These are phyloP conservation scores for Hydrochoerus hydrochaeris DNA, from an alignment of 2,113 vertebrate genomes.

Conservation along the genomic window DNA sequence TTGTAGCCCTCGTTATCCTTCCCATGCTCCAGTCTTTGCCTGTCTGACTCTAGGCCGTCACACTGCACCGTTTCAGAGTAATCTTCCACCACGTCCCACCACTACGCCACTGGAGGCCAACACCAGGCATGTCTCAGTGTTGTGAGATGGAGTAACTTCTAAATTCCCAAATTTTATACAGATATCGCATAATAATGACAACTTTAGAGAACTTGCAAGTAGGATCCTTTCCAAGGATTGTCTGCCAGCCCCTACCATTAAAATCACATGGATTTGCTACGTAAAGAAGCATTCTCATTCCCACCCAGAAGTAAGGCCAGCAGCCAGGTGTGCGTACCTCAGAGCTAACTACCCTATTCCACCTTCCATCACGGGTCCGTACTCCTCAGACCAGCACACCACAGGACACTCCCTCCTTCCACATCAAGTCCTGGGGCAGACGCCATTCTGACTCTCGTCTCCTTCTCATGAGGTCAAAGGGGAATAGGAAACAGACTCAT, in stretches of 20 bases:
- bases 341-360: not conserved
- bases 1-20: not conserved
- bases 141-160: not conserved
- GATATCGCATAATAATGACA: not conserved
- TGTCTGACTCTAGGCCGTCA: not conserved
- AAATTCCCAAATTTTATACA: not conserved
- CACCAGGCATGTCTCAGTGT: not conserved
- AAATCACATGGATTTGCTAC: not conserved
- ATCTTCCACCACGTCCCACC: not conserved
- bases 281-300: not conserved
- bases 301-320: not conserved
- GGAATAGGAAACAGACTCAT: conserved; percentile 58
- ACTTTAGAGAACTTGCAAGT: not conserved
- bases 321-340: not conserved
- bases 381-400: not conserved
- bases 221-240: not conserved
- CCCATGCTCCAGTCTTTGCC: not conserved
- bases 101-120: not conserved
- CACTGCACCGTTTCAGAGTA: not conserved
- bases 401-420: not conserved
- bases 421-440: not conserved
- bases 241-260: not conserved
- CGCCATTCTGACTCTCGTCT: not conserved
- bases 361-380: not conserved
- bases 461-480: not conserved